Evolutionary conservation across 2,113 vertebrate species (phyloP).

Genomic region (Rattus norvegicus): DNA sequence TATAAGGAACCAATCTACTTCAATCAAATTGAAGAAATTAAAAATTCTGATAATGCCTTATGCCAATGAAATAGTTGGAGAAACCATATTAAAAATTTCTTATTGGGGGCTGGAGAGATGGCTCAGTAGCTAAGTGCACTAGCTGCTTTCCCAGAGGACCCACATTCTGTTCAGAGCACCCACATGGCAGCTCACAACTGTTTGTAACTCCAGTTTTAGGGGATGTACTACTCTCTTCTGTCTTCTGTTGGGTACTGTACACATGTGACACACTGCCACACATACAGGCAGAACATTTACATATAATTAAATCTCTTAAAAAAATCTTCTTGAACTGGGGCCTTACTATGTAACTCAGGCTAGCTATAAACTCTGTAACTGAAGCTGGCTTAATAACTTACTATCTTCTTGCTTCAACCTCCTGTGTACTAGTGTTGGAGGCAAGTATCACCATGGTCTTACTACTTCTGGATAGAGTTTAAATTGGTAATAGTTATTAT

Average conservation of each 20-base stretch:
- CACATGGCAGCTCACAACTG: background rate
- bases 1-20: slow-evolving; percentile 36
- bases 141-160: background rate
- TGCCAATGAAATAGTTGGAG: background rate
- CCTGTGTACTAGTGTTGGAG: background rate
- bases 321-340: background rate
- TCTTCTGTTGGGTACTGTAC: background rate
- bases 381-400: background rate
- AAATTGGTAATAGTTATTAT: slow-evolving; percentile 51
- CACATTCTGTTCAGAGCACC: background rate
- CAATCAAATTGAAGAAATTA: background rate
- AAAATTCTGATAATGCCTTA: slow-evolving; percentile 35
- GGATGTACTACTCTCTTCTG: background rate
- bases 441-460: background rate
- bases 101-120: background rate
- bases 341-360: background rate
- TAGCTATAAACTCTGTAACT: background rate
- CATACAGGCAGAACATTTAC: background rate
- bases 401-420: background rate
- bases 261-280: background rate
- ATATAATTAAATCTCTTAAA: background rate
- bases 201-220: background rate
- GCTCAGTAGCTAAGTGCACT: background rate
- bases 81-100: slow-evolving; percentile 4
- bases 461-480: background rate